Evolutionary conservation across 2,888 invertebrate genomes (phyloP).

Genomic region (Torymus auratus): DNA sequence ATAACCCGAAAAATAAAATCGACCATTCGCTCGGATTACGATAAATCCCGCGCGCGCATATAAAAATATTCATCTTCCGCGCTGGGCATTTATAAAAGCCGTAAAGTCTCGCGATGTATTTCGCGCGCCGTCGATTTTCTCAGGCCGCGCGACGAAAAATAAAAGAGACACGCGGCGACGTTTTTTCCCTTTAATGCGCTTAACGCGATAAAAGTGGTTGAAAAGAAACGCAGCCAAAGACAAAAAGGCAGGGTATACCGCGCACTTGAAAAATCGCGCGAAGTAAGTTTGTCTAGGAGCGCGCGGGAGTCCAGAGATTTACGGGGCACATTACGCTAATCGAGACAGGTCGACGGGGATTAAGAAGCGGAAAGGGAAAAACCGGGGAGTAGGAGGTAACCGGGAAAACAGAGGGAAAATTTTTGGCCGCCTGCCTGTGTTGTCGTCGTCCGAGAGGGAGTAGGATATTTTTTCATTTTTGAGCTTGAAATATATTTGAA

Average conservation of each 20-base stretch:
- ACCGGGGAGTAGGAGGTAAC: neutral
- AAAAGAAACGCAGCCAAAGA: conserved; percentile 32
- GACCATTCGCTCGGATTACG: too few relatives aligned
- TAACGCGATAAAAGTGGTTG: conserved; percentile 36
- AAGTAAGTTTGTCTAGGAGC: conserved; percentile 48
- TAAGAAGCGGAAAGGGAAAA: conserved; percentile 36
- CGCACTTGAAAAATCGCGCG: conserved; percentile 50
- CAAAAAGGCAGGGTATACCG: neutral
- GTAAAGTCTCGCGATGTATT: too few relatives aligned
- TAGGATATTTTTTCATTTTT: too few relatives aligned
- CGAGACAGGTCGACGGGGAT: conserved; percentile 52
- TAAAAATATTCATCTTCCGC: too few relatives aligned
- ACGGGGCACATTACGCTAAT: conserved; percentile 53
- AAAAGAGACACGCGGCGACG: too few relatives aligned
- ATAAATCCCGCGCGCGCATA: too few relatives aligned
- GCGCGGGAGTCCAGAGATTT: conserved; percentile 38
- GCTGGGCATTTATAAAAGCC: too few relatives aligned
- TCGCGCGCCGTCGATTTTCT: neutral
- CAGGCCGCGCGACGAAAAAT: too few relatives aligned
- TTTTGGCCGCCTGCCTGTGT: conserved; percentile 27
- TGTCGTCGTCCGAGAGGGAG: too few relatives aligned
- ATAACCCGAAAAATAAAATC: too few relatives aligned
- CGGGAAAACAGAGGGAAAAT: conserved; percentile 2
- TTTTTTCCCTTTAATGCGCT: conserved; percentile 41
- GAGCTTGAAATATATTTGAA: too few relatives aligned